Evolutionary conservation across 2,797 vertebrate genomes (phyloP).

Genomic region (Syngnathus acus): DNA sequence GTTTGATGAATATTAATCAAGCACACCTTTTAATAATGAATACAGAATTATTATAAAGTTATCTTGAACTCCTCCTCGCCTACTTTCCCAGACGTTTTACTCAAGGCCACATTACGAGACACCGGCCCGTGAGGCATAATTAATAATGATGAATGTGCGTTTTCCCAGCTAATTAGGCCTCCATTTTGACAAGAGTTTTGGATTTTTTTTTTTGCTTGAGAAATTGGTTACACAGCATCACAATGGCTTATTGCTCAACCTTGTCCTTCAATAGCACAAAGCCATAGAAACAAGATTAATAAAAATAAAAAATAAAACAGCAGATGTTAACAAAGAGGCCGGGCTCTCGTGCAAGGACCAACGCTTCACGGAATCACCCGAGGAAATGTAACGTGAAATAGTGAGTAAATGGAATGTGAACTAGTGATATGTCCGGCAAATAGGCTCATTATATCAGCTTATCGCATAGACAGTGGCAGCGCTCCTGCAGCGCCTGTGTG

Average conservation of each 20-base stretch:
- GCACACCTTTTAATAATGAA: constrained; percentile 7
- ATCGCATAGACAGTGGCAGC: constrained; percentile 32
- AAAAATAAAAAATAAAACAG: background rate
- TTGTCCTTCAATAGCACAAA: background rate
- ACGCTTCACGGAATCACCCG: background rate
- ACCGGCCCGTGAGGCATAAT: background rate
- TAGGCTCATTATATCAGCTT: constrained; percentile 36
- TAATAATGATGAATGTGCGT: constrained; percentile 1
- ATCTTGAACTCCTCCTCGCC: background rate
- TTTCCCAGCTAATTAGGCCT: background rate
- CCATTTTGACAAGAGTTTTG: background rate
- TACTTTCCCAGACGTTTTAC: background rate
- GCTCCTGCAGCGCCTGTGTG: constrained; percentile 35
- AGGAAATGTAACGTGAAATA: constrained; percentile 11
- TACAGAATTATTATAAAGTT: background rate
- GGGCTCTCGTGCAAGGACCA: background rate
- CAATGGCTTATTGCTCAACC: background rate
- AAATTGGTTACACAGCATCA: background rate
- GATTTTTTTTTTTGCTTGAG: background rate
- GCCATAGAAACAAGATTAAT: background rate
- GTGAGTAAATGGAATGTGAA: constrained; percentile 12
- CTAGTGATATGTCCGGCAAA: constrained; percentile 16
- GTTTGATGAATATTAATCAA: constrained; percentile 3
- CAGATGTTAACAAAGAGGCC: background rate
- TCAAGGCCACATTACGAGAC: background rate